A percentile compares a stretch with the other conserved stretches of the same genome.
phyloP scores from a whole-genome alignment of 2,797 vertebrate species.

The Chelonia mydas region DNA sequence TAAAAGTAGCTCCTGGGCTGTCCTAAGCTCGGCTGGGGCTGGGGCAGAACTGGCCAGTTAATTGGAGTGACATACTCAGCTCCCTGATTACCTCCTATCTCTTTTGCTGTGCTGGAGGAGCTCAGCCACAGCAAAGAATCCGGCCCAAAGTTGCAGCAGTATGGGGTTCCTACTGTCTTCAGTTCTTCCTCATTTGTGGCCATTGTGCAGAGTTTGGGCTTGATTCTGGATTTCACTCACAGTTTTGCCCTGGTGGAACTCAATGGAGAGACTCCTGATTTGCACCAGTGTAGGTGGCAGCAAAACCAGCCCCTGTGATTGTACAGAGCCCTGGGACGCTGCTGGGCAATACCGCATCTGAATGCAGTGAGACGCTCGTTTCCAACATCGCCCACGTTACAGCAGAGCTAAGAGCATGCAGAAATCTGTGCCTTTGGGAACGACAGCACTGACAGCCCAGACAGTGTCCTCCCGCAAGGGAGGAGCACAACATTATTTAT shows the following conservation, averaged over 20 bases:
- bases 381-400: neutral
- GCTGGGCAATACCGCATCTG: neutral
- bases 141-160: neutral
- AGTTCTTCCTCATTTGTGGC: neutral
- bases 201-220: neutral
- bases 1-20: neutral
- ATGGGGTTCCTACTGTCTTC: neutral
- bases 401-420: neutral
- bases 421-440: neutral
- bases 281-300: neutral
- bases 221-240: neutral
- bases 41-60: neutral
- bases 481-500: neutral
- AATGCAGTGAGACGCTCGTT: neutral
- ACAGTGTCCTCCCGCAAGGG: too few species aligned
- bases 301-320: neutral
- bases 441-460: neutral
- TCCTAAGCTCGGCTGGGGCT: neutral
- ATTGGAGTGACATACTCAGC: neutral
- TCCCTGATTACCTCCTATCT: neutral
- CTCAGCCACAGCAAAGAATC: neutral
- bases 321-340: neutral
- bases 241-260: neutral
- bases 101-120: neutral
- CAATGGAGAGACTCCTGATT: neutral